Percentiles rank a stretch among this genome's conserved stretches.
Conservation (phyloP, 1,140 invertebrate genomes). For the Calliopsis andreniformis region DNA sequence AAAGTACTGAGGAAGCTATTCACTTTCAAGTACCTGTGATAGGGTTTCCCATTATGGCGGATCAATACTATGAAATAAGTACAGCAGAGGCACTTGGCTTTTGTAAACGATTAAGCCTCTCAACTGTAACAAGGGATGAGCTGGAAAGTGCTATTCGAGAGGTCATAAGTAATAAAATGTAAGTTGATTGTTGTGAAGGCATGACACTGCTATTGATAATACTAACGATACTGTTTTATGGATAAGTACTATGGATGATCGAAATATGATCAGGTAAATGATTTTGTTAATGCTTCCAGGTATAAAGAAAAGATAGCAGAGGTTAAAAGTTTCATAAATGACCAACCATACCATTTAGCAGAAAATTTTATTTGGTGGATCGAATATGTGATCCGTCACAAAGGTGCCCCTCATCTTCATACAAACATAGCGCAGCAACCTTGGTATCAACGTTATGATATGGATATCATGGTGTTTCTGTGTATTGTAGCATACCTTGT, state of each 20-base stretch:
- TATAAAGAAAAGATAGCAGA: slow-evolving; percentile 71
- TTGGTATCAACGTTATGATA: slow-evolving; percentile 72
- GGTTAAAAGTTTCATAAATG: slow-evolving; percentile 69
- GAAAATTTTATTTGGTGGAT: slow-evolving; percentile 82
- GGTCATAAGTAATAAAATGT: slow-evolving; percentile 59
- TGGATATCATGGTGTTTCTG: slow-evolving; percentile 68
- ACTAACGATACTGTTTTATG: too few relatives aligned
- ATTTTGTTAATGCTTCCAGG: too few relatives aligned
- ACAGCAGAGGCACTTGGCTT: not conserved
- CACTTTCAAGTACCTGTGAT: too few relatives aligned
- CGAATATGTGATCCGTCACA: slow-evolving; percentile 82
- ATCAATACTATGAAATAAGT: too few relatives aligned
- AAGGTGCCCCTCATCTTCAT: slow-evolving; percentile 79
- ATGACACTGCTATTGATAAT: too few relatives aligned
- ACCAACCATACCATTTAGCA: slow-evolving; percentile 76
- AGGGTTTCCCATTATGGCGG: too few relatives aligned
- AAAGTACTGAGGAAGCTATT: too few relatives aligned
- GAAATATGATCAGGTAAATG: too few relatives aligned
- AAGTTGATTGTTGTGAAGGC: too few relatives aligned
- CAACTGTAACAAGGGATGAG: slow-evolving; percentile 25
- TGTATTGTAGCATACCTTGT: slow-evolving; percentile 35
- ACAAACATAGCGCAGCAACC: slow-evolving; percentile 72
- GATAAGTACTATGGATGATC: too few relatives aligned
- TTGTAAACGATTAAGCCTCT: slow-evolving; percentile 52
- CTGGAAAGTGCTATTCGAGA: slow-evolving; percentile 58